phyloP scores from a whole-genome alignment of 1,140 invertebrate genomes.

The Sipha flava region DNA sequence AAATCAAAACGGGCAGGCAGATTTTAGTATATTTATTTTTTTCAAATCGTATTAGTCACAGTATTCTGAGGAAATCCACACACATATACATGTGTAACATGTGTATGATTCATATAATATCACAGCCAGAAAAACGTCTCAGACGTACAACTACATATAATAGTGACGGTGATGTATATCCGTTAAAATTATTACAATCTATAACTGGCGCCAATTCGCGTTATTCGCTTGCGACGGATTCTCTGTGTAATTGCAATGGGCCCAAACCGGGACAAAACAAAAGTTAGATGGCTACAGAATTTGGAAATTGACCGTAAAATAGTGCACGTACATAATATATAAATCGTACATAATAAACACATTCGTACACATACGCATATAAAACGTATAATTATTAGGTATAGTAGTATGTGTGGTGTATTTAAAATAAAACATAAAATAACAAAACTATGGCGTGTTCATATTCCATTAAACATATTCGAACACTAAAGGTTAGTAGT shows the following conservation, averaged over 20 bases:
- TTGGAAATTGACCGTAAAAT: background rate
- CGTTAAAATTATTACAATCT: background rate
- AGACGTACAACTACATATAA: background rate
- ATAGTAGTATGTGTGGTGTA: background rate
- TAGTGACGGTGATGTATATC: background rate
- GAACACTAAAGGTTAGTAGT: background rate
- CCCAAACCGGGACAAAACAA: background rate
- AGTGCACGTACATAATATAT: too few relatives aligned
- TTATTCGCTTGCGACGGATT: background rate
- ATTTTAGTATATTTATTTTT: background rate
- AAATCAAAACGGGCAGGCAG: background rate
- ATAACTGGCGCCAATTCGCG: background rate
- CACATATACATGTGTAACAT: background rate
- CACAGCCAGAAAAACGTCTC: background rate
- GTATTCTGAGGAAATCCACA: background rate
- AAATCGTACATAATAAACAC: background rate
- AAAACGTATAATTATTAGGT: background rate
- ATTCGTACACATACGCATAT: too few relatives aligned
- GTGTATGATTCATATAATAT: slow-evolving; percentile 26
- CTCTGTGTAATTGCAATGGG: background rate
- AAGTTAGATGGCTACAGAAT: background rate
- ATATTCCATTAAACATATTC: background rate
- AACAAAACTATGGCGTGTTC: background rate
- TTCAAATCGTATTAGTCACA: background rate
- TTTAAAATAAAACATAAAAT: too few relatives aligned